These are phyloP conservation scores for Lepidocyrtoides sp. DNA, from an alignment of 2,888 invertebrate genomes.

Conservation along the genomic window DNA sequence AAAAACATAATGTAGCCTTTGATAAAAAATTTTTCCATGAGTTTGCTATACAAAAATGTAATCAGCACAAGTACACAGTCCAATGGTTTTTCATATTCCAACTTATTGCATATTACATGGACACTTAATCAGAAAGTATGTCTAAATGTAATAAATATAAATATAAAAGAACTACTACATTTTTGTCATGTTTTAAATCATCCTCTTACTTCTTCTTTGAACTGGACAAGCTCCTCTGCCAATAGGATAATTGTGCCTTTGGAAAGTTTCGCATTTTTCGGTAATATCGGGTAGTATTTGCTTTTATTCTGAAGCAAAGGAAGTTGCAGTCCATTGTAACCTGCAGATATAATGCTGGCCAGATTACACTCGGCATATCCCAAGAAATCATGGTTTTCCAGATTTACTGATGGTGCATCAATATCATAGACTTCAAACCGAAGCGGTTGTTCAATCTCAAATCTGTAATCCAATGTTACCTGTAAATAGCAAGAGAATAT, in stretches of 20 bases:
- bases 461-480: slow-evolving; percentile 87
- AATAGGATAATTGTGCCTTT: slow-evolving; percentile 84
- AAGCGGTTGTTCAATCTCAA: slow-evolving; percentile 89
- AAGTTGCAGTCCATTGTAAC: slow-evolving; percentile 74
- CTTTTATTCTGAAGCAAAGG: slow-evolving; percentile 81
- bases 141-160: not conserved
- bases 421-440: slow-evolving; percentile 88
- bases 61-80: not conserved
- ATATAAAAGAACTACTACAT: slow-evolving; percentile 12
- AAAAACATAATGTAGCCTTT: not conserved
- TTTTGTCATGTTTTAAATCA: slow-evolving; percentile 82
- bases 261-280: slow-evolving; percentile 81
- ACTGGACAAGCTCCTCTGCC: slow-evolving; percentile 84
- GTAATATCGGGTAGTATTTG: slow-evolving; percentile 83
- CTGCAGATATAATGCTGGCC: slow-evolving; percentile 83
- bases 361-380: slow-evolving; percentile 87
- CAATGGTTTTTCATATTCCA: not conserved
- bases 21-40: not conserved
- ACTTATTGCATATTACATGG: not conserved
- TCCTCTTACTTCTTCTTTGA: slow-evolving; percentile 84
- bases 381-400: slow-evolving; percentile 87
- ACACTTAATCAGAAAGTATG: not conserved
- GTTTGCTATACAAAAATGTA: not conserved
- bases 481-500: slow-evolving; percentile 28
- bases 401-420: slow-evolving; percentile 86